Evolutionary conservation across 2,113 vertebrate genomes (phyloP).

Genomic region (Calyptomena viridis): DNA sequence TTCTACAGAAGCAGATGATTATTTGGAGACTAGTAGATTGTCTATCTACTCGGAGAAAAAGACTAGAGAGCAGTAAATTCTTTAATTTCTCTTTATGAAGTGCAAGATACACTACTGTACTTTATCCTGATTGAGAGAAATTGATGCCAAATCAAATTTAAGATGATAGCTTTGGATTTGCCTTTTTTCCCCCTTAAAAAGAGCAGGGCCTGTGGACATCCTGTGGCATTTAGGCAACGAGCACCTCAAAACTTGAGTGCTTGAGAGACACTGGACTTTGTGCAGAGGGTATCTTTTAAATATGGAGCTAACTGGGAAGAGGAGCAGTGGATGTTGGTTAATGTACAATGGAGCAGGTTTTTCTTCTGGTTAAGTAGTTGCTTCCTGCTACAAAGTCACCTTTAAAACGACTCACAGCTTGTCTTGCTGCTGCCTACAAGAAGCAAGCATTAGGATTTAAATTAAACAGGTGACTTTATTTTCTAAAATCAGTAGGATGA

Average conservation of each 20-base stretch:
- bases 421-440: not conserved
- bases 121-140: not conserved
- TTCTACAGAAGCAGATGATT: not conserved
- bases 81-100: not conserved
- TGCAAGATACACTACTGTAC: not conserved
- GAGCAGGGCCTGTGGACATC: not conserved
- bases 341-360: not conserved
- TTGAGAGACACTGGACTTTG: not conserved
- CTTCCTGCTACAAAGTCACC: not conserved
- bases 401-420: not conserved
- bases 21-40: not conserved
- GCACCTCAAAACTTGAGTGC: not conserved
- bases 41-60: not conserved
- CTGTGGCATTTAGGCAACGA: not conserved
- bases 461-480: not conserved
- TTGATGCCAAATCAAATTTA: not conserved
- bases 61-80: not conserved
- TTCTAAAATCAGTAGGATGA: not conserved
- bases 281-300: not conserved
- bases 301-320: not conserved
- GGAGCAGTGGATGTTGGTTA: not conserved
- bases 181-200: not conserved
- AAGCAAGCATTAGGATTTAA: not conserved
- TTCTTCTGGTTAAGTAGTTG: not conserved
- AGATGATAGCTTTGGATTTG: not conserved